Evolutionary conservation across 64 coral and sea anemone genomes (phyloP).

Genomic region (Montipora sp.): DNA sequence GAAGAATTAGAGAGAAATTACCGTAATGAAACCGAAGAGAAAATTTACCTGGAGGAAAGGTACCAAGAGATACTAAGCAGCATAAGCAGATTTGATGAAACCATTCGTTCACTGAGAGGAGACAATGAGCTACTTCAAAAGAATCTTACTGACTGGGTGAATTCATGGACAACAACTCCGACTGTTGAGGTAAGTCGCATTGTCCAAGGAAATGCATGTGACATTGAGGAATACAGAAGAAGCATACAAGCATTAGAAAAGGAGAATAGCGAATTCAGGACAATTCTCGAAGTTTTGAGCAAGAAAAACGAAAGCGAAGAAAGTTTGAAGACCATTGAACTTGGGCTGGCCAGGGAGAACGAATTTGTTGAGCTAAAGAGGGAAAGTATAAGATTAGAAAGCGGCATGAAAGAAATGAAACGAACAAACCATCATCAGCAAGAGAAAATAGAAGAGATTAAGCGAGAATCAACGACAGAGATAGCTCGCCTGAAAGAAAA

Average conservation of each 20-base stretch:
- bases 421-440: conserved; percentile 76
- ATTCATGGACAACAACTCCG: background rate
- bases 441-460: conserved; percentile 87
- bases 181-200: background rate
- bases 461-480: conserved; percentile 71
- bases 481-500: conserved; percentile 76
- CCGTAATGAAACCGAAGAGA: conserved; percentile 74
- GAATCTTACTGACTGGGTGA: conserved; percentile 63
- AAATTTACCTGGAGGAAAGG: conserved; percentile 68
- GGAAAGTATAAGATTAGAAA: conserved; percentile 65
- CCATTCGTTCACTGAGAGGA: conserved; percentile 33
- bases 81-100: conserved; percentile 67
- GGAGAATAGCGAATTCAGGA: conserved; percentile 88
- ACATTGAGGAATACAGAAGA: conserved; percentile 68
- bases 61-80: conserved; percentile 64
- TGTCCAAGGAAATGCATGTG: background rate
- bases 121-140: conserved; percentile 58
- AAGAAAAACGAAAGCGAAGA: conserved; percentile 64
- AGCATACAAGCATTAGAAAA: conserved; percentile 71
- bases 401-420: conserved; percentile 70
- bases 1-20: conserved; percentile 82
- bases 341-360: conserved; percentile 69
- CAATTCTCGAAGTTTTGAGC: conserved; percentile 80
- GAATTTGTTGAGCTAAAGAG: conserved; percentile 77
- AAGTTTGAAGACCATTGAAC: conserved; percentile 58